These are phyloP conservation scores for Sminthopsis crassicaudata DNA, from an alignment of 2,113 vertebrate genomes.

Conservation along the genomic window DNA sequence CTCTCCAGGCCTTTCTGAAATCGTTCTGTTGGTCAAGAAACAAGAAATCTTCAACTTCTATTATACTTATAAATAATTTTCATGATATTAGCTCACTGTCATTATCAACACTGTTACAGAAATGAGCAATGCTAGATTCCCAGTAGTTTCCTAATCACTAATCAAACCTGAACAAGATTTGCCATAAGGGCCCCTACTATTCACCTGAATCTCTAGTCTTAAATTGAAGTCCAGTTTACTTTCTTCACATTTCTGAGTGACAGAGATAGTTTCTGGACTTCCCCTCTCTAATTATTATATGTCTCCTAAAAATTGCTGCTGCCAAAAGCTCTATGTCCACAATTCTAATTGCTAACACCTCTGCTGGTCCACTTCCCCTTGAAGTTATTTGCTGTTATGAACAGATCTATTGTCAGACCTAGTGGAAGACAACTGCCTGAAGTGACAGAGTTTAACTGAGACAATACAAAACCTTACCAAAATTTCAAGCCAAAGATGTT, in stretches of 20 bases:
- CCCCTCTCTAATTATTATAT: not conserved
- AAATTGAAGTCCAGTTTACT: not conserved
- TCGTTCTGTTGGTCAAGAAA: no score
- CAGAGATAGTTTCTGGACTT: not conserved
- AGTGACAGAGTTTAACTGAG: not conserved
- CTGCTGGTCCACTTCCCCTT: not conserved
- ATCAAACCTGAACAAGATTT: not conserved
- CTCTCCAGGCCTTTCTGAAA: no score
- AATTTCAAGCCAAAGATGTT: not conserved
- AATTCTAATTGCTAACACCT: not conserved
- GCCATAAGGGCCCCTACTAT: not conserved
- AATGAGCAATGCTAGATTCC: not conserved
- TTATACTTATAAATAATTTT: not conserved
- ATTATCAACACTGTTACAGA: not conserved
- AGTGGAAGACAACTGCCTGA: not conserved
- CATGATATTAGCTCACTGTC: not conserved
- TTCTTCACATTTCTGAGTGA: not conserved
- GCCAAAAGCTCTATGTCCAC: not conserved
- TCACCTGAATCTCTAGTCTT: not conserved
- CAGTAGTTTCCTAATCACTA: not conserved
- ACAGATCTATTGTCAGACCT: not conserved
- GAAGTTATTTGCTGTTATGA: not conserved
- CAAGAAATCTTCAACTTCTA: not conserved
- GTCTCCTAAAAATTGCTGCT: not conserved
- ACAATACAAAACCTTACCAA: not conserved